phyloP scores from a whole-genome alignment of 2,888 invertebrate species.

The Isoperla grammatica region DNA sequence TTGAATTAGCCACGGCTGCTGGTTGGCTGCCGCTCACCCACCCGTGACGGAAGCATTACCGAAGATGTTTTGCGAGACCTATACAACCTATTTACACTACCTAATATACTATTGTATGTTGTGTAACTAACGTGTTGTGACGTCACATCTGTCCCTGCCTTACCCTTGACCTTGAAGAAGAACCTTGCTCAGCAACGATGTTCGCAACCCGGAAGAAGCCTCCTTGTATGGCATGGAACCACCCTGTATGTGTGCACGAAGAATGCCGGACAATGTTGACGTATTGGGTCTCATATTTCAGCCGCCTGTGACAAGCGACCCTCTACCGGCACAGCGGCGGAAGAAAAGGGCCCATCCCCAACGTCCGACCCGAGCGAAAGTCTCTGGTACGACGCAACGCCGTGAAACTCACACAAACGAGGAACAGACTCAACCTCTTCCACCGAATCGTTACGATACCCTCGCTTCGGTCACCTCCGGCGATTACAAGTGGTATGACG shows the following conservation, averaged over 20 bases:
- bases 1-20: too few species aligned
- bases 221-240: conserved; percentile 4
- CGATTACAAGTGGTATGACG: conserved; percentile 31
- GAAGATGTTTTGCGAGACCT: too few species aligned
- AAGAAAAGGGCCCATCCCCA: conserved; percentile 16
- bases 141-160: too few species aligned
- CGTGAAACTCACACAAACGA: not conserved
- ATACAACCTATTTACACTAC: too few species aligned
- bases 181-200: too few species aligned
- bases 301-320: conserved; percentile 26
- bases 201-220: too few species aligned
- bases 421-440: too few species aligned
- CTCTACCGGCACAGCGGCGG: conserved; percentile 24
- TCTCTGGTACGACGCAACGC: not conserved
- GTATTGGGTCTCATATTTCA: conserved; percentile 22
- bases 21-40: too few species aligned
- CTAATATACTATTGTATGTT: too few species aligned
- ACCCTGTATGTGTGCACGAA: conserved; percentile 1
- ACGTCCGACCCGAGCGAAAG: conserved; percentile 3
- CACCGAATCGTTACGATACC: not conserved
- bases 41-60: too few species aligned
- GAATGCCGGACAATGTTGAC: conserved; percentile 17
- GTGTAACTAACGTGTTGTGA: too few species aligned
- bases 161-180: too few species aligned
- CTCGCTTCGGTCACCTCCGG: conserved; percentile 26